Evolutionary conservation across 2,797 vertebrate species (phyloP).

Genomic region (Hylomyscus alleni): DNA sequence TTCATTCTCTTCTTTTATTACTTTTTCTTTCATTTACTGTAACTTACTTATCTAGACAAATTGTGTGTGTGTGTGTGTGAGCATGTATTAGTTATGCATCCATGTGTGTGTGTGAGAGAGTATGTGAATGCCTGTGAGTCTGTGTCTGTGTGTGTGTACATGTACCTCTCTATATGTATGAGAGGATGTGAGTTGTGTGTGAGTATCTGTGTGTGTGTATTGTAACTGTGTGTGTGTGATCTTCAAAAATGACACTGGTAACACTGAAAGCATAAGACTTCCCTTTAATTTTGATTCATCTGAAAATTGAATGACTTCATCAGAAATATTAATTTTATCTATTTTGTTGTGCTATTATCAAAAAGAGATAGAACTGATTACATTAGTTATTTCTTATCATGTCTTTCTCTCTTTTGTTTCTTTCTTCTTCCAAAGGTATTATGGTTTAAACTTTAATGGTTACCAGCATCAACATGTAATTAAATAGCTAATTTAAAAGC

Average conservation of each 20-base stretch:
- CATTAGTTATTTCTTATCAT: not conserved
- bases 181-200: not conserved
- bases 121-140: not conserved
- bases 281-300: not conserved
- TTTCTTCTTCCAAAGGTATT: not conserved
- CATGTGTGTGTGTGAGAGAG: not conserved
- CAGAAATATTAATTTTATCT: not conserved
- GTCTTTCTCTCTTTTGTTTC: rapidly evolving
- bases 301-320: not conserved
- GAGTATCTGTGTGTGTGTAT: not conserved
- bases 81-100: not conserved
- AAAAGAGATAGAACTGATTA: not conserved
- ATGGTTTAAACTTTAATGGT: not conserved
- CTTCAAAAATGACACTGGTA: not conserved
- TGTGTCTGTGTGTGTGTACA: not conserved
- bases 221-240: not conserved
- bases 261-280: not conserved
- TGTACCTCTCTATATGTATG: not conserved
- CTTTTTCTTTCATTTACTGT: not conserved
- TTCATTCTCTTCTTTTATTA: not conserved
- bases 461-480: not conserved
- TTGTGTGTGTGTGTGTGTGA: not conserved
- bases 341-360: not conserved
- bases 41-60: not conserved
- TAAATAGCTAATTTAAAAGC: not conserved